These are phyloP conservation scores for Lycaon pictus DNA, from an alignment of 2,113 vertebrate genomes.

Conservation along the genomic window DNA sequence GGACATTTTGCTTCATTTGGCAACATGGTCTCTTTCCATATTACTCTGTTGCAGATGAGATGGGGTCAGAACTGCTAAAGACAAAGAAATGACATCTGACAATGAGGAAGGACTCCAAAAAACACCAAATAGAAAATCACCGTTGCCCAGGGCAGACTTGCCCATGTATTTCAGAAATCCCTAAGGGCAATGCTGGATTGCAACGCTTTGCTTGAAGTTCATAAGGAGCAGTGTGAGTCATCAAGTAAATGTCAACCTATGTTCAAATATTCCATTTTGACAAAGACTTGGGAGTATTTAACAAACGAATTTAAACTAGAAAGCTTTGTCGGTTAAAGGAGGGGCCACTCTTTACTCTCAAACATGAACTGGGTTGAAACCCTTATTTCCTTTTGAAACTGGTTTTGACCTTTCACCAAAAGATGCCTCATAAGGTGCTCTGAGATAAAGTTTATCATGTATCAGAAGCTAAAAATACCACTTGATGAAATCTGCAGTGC, in stretches of 20 bases:
- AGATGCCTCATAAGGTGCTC: background rate
- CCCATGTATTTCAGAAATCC: background rate
- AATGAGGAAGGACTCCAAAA: background rate
- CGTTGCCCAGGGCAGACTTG: background rate
- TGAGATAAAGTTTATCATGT: background rate
- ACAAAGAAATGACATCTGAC: background rate
- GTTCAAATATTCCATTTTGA: background rate
- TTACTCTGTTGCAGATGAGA: background rate
- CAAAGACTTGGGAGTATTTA: background rate
- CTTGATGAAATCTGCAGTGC: background rate
- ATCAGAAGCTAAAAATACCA: background rate
- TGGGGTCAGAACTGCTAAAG: background rate
- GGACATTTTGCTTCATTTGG: conserved; percentile 8
- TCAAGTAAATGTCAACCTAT: conserved; percentile 38
- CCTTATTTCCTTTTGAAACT: conserved; percentile 13
- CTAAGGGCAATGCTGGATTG: background rate
- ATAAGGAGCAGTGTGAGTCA: conserved; percentile 43
- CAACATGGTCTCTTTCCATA: background rate
- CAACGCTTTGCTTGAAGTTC: background rate
- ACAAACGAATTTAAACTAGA: background rate
- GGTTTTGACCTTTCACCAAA: background rate
- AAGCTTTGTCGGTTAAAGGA: conserved; percentile 9
- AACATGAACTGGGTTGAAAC: background rate
- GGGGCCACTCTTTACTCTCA: background rate
- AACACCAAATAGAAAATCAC: background rate